Evolutionary conservation across 2,797 vertebrate genomes (phyloP), one percentile per base, ranked within the genome.

Genomic region (Hipposideros larvatus): DNA sequence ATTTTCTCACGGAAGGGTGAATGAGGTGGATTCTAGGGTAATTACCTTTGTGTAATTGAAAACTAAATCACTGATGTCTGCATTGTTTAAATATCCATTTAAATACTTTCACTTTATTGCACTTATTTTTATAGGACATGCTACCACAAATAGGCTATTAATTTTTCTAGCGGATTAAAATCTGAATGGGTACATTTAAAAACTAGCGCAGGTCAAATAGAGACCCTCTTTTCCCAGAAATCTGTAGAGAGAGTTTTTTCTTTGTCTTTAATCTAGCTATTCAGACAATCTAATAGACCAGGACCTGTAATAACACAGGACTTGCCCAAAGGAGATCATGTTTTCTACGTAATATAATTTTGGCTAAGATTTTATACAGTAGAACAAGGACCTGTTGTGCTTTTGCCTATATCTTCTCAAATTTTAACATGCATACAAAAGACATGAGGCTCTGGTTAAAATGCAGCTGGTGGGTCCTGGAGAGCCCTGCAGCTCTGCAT

Each of bases 31-130:
- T 96, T 95, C 59, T 98, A 97, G 97, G 97, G 97, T 97, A 98
- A 98, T 98, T 98, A 98, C 96, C 93, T 98, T 96, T 95, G 65
- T 97, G 97, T 98, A 98, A 98, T 96, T 98, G 98, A 97, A 98
- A 98, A 96, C 96, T 98, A 98, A 98, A 98, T 98, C 98, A 98
- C 93, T n/a, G 24, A 96, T 94, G 97, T 97, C 98, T 98, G 77
- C 0, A 37, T 98, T 94, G 97, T 98, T 98, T 97, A 98, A 98
- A 98, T 98, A 98, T 95, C 97, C 84, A 97, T 96, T 98, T 97
- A 98, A 98, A 98, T 98, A 98, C 97, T 98, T 98, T 97, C 86
- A 98, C 98, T 98, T 98, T 98, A 98, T 97, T 94, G 95, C 75
- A 97, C 87, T 96, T 98, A 78, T 97, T 98, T 98, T 98, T 96